Evolutionary conservation across 2,797 vertebrate genomes (phyloP).

Genomic region (Xerus rutilus): DNA sequence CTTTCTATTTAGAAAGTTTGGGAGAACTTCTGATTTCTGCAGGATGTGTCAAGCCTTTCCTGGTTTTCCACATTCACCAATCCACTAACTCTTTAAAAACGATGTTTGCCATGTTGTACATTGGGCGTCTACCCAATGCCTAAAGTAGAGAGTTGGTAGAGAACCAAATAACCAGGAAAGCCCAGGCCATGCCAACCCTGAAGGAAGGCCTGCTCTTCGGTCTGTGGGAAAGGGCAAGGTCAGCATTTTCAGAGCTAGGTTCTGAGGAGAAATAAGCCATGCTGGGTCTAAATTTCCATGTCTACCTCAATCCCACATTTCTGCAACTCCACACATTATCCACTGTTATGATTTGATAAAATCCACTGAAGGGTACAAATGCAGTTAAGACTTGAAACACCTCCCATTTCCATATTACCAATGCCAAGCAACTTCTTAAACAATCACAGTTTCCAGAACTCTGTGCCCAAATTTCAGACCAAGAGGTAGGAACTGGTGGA

Average conservation of each 20-base stretch:
- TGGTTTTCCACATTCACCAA: background rate
- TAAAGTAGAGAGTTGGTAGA: background rate
- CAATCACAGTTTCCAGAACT: slow-evolving; percentile 60
- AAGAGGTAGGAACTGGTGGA: background rate
- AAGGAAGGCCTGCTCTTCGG: background rate
- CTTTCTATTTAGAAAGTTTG: background rate
- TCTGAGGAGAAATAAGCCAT: background rate
- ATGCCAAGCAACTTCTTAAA: slow-evolving; percentile 39
- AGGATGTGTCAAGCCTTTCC: slow-evolving; percentile 7
- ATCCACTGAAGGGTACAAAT: background rate
- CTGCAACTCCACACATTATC: background rate
- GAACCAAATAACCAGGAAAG: background rate
- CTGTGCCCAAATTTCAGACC: slow-evolving; percentile 45
- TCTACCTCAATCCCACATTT: slow-evolving; percentile 1
- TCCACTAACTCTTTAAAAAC: background rate
- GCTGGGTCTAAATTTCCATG: background rate
- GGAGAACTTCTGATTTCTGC: background rate
- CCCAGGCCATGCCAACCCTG: too few relatives aligned
- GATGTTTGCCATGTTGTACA: background rate
- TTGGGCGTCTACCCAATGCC: background rate
- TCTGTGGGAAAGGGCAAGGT: background rate
- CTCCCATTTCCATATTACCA: slow-evolving; percentile 43
- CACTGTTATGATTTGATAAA: background rate
- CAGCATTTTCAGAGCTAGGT: background rate
- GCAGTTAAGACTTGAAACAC: background rate